phyloP scores from a whole-genome alignment of 2,113 vertebrate genomes.

The Solenodon paradoxus region DNA sequence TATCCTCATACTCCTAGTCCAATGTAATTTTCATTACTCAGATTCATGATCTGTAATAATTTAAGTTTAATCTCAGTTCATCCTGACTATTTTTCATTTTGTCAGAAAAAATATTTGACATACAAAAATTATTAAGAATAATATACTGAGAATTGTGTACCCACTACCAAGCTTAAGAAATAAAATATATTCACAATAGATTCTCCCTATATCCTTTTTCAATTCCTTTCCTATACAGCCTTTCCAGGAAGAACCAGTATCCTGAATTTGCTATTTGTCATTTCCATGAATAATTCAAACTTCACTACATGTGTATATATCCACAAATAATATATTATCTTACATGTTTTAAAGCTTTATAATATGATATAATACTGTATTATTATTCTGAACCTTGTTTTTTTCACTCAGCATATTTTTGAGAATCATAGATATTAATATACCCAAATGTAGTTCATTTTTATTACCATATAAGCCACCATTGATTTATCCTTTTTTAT shows the following conservation, averaged over 20 bases:
- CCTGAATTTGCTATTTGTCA: background rate
- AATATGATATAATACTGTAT: background rate
- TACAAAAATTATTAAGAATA: constrained; percentile 17
- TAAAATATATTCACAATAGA: constrained; percentile 4
- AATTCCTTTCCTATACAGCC: background rate
- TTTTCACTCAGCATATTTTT: constrained; percentile 19
- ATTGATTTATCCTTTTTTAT: background rate
- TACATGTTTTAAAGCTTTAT: constrained; percentile 22
- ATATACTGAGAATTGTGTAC: background rate
- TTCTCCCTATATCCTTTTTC: background rate
- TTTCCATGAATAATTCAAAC: constrained; percentile 47
- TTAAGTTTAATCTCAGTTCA: background rate
- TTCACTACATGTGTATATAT: background rate
- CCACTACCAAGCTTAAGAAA: background rate
- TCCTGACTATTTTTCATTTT: background rate
- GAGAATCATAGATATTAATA: constrained; percentile 31
- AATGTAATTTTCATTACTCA: background rate
- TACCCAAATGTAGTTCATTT: constrained; percentile 2
- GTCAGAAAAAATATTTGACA: constrained; percentile 34
- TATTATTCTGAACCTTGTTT: background rate
- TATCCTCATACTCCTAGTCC: background rate
- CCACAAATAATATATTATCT: constrained; percentile 38
- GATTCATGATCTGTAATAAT: background rate
- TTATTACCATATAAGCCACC: background rate
- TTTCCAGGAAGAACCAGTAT: background rate